Conservation (phyloP, 2,113 vertebrate species). For the Cinclus cinclus region DNA sequence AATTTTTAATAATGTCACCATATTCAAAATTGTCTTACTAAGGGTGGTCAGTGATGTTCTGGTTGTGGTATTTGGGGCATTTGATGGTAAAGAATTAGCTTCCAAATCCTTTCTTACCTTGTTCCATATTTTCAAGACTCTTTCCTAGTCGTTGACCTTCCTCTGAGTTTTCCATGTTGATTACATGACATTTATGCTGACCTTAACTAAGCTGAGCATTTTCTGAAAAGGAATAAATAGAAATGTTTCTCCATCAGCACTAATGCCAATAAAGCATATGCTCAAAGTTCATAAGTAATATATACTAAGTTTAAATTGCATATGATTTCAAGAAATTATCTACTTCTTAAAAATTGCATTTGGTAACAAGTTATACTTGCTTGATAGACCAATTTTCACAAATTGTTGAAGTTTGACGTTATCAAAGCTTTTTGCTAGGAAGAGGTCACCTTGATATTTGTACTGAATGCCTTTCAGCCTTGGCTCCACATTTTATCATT, state of each 20-base stretch:
- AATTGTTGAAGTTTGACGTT: background rate
- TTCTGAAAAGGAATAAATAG: conserved; percentile 30
- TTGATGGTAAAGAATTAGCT: conserved; percentile 39
- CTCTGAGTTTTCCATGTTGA: conserved; percentile 44
- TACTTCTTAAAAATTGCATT: background rate
- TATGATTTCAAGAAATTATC: background rate
- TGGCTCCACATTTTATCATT: conserved; percentile 23
- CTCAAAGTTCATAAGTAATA: background rate
- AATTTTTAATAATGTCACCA: background rate
- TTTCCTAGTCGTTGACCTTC: background rate
- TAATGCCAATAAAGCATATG: background rate
- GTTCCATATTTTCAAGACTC: background rate
- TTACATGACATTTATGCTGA: conserved; percentile 38
- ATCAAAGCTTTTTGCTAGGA: background rate
- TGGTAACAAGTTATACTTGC: background rate
- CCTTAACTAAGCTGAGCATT: conserved; percentile 31
- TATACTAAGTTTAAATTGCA: background rate
- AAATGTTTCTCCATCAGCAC: background rate
- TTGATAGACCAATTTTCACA: background rate
- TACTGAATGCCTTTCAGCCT: background rate
- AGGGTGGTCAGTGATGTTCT: conserved; percentile 1
- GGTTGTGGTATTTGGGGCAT: conserved; percentile 29
- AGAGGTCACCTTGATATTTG: conserved; percentile 52
- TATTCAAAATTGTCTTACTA: background rate
- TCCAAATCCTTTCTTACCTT: background rate